phyloP scores from a whole-genome alignment of 2,797 vertebrate species.

The Yasuhikotakia modesta region DNA sequence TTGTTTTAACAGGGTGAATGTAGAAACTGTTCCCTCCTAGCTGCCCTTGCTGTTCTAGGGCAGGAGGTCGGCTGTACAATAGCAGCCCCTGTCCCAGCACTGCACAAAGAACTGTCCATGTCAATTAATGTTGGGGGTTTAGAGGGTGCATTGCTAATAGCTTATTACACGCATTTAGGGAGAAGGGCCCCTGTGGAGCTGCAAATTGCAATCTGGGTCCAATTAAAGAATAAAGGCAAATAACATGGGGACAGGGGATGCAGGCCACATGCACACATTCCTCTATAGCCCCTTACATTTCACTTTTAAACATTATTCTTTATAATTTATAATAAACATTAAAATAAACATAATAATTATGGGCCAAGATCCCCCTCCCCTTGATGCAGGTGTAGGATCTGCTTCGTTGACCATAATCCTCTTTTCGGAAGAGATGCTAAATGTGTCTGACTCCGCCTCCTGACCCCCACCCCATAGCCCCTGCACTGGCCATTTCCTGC shows the following conservation, averaged over 20 bases:
- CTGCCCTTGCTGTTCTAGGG: slow-evolving; percentile 37
- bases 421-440: slow-evolving; percentile 86
- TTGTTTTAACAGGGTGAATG: slow-evolving; percentile 63
- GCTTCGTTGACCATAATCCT: slow-evolving; percentile 96
- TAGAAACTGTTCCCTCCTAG: slow-evolving; percentile 38
- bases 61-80: slow-evolving; percentile 75
- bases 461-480: slow-evolving; percentile 79
- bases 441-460: slow-evolving; percentile 94
- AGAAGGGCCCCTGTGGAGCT: slow-evolving; percentile 84
- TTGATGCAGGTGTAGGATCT: slow-evolving; percentile 90
- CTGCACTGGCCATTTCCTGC: slow-evolving; percentile 86
- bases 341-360: too few relatives aligned
- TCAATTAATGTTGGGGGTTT: slow-evolving; percentile 82
- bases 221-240: slow-evolving; percentile 85
- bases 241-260: slow-evolving; percentile 26
- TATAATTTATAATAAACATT: too few relatives aligned
- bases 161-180: slow-evolving; percentile 89
- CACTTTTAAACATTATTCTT: slow-evolving; percentile 33
- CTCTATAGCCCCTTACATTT: slow-evolving; percentile 35
- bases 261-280: slow-evolving; percentile 46
- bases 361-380: slow-evolving; percentile 65
- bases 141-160: slow-evolving; percentile 85
- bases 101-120: slow-evolving; percentile 88
- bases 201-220: slow-evolving; percentile 78
- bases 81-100: slow-evolving; percentile 72